A percentile compares a stretch with the other conserved stretches of the same genome.
Conservation (phyloP, 35 echinoderm and acorn worm species). For the Hemicentrotus pulcherrimus region DNA sequence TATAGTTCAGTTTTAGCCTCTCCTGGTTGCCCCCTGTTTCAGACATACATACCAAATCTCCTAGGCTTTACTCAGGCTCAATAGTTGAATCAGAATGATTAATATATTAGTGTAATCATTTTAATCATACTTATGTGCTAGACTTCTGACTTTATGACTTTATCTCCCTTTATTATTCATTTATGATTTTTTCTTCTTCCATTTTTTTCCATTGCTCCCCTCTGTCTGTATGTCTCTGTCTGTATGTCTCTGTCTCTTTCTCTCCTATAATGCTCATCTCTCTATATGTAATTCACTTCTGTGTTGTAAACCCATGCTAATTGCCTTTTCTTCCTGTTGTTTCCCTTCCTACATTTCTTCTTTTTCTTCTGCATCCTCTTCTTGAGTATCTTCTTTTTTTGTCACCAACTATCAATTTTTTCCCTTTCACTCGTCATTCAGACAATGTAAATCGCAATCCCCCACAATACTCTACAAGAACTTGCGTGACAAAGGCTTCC, state of each 20-base stretch:
- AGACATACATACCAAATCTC: background rate
- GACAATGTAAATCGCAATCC: background rate
- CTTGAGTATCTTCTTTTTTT: too few relatives aligned
- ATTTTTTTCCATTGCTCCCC: too few relatives aligned
- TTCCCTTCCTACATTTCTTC: too few relatives aligned
- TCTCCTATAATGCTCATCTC: background rate
- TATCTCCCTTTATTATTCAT: too few relatives aligned
- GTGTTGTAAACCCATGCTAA: background rate
- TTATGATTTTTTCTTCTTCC: too few relatives aligned
- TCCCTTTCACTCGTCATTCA: background rate
- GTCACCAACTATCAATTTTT: too few relatives aligned
- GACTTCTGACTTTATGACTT: too few relatives aligned
- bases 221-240: background rate
- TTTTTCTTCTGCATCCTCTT: too few relatives aligned
- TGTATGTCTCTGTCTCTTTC: background rate
- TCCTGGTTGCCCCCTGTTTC: background rate
- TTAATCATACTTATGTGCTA: too few relatives aligned
- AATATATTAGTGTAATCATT: too few relatives aligned
- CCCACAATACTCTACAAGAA: background rate
- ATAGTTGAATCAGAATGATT: too few relatives aligned
- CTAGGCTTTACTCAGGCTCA: too few relatives aligned
- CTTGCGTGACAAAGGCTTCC: slow-evolving; percentile 5
- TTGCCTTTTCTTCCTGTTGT: background rate
- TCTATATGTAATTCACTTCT: background rate
- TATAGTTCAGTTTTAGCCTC: background rate